A percentile compares a stretch with the other conserved stretches of the same genome.
phyloP scores from a whole-genome alignment of 2,797 vertebrate genomes.

The Peromyscus melanophrys region DNA sequence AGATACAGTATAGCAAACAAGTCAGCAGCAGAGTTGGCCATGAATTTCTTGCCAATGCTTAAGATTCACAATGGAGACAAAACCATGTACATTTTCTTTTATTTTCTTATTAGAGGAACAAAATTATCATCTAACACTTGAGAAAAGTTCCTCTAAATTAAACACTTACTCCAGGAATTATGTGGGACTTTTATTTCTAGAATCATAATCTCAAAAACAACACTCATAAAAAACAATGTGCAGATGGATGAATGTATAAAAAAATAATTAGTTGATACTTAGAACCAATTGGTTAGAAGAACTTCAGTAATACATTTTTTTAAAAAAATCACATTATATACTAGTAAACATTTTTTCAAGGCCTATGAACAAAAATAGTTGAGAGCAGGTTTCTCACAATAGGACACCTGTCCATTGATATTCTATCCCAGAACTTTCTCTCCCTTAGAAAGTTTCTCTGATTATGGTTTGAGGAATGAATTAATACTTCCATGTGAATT shows the following conservation, averaged over 20 bases:
- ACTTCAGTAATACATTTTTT: neutral
- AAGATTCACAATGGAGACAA: conserved; percentile 24
- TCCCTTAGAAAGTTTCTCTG: conserved; percentile 5
- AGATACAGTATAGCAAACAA: neutral
- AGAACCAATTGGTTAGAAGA: neutral
- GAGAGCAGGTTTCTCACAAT: neutral
- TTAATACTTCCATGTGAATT: neutral
- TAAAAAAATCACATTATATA: neutral
- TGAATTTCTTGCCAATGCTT: neutral
- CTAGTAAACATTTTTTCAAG: conserved; percentile 9
- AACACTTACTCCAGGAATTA: conserved; percentile 10
- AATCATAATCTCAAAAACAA: conserved; percentile 31
- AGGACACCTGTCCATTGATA: neutral
- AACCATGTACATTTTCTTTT: neutral
- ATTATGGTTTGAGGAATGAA: neutral
- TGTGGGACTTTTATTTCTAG: conserved; percentile 32
- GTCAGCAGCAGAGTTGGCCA: neutral
- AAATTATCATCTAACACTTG: conserved; percentile 8
- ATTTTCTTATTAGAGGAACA: conserved; percentile 38
- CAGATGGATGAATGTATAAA: conserved; percentile 30
- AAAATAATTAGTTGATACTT: conserved; percentile 6
- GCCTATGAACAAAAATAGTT: neutral
- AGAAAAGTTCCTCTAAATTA: neutral
- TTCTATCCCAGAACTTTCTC: conserved; percentile 20
- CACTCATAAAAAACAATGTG: conserved; percentile 31